These are phyloP conservation scores for Epizoanthus stellaris DNA, from an alignment of 92 coral and sea anemone species.

Conservation along the genomic window DNA sequence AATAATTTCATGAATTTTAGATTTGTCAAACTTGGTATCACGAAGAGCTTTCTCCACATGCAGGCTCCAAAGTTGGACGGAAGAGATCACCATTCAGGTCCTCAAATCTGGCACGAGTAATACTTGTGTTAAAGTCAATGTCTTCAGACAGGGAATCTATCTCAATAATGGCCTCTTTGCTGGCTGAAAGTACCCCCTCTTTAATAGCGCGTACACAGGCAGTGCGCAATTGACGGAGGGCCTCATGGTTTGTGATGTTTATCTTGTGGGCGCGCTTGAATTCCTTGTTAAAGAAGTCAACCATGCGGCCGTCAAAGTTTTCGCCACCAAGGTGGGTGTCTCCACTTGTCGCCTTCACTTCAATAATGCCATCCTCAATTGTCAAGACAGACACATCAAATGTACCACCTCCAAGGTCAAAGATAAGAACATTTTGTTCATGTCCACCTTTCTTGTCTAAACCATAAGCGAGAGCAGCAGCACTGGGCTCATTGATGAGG, in stretches of 20 bases:
- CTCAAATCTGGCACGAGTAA: no score
- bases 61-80: no score
- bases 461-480: slow-evolving; percentile 81
- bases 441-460: slow-evolving; percentile 64
- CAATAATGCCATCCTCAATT: slow-evolving; percentile 77
- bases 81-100: no score
- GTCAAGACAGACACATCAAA: slow-evolving; percentile 76
- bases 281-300: slow-evolving; percentile 54
- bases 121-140: no score
- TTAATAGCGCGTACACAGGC: slow-evolving; percentile 77
- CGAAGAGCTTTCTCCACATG: no score
- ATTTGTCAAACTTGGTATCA: no score
- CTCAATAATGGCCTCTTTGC: slow-evolving; percentile 24
- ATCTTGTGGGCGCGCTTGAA: slow-evolving; percentile 66
- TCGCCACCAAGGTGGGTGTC: slow-evolving; percentile 80
- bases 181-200: slow-evolving; percentile 70
- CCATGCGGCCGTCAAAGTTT: slow-evolving; percentile 72
- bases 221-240: slow-evolving; percentile 70
- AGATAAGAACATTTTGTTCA: slow-evolving; percentile 68
- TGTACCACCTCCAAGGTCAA: slow-evolving; percentile 81
- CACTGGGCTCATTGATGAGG: slow-evolving; percentile 78
- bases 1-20: no score
- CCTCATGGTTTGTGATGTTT: slow-evolving; percentile 68
- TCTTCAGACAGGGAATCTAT: no score
- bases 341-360: slow-evolving; percentile 71